These are phyloP conservation scores for Leptestheria dahalacensis DNA, from an alignment of 1,140 invertebrate genomes.

Conservation along the genomic window DNA sequence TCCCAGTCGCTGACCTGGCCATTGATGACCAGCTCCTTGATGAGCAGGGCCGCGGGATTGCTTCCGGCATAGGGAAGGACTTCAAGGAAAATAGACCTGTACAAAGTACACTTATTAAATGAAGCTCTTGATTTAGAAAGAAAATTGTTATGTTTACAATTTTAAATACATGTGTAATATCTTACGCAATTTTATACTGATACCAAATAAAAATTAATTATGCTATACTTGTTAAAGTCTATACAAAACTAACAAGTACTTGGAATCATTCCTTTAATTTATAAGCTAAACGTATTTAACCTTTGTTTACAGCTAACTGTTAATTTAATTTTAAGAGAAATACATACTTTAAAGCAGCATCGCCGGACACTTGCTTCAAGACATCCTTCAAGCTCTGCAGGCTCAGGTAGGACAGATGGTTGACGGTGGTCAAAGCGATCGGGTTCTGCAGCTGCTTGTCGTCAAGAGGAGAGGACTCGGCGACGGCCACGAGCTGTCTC, in stretches of 20 bases:
- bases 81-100: conserved; percentile 12
- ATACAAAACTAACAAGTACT: too few relatives aligned
- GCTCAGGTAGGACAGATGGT: not conserved
- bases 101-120: too few relatives aligned
- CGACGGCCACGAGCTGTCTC: not conserved
- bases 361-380: conserved; percentile 6
- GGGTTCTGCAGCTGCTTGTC: conserved; percentile 4
- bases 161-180: too few relatives aligned
- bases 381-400: conserved; percentile 13
- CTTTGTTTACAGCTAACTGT: not conserved
- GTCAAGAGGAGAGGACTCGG: conserved; percentile 5
- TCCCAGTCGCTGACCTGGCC: conserved; percentile 12
- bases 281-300: not conserved
- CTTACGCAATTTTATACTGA: too few relatives aligned
- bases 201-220: too few relatives aligned
- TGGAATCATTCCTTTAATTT: too few relatives aligned
- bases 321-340: too few relatives aligned
- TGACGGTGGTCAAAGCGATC: not conserved
- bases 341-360: conserved; percentile 12
- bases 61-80: conserved; percentile 9
- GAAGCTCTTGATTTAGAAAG: too few relatives aligned
- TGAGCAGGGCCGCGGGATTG: conserved; percentile 14
- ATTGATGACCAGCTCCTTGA: conserved; percentile 13
- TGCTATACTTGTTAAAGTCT: too few relatives aligned
- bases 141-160: too few relatives aligned